A percentile compares a stretch with the other conserved stretches of the same genome.
Conservation (phyloP, 2,113 vertebrate genomes). For the Anoura caudifer region DNA sequence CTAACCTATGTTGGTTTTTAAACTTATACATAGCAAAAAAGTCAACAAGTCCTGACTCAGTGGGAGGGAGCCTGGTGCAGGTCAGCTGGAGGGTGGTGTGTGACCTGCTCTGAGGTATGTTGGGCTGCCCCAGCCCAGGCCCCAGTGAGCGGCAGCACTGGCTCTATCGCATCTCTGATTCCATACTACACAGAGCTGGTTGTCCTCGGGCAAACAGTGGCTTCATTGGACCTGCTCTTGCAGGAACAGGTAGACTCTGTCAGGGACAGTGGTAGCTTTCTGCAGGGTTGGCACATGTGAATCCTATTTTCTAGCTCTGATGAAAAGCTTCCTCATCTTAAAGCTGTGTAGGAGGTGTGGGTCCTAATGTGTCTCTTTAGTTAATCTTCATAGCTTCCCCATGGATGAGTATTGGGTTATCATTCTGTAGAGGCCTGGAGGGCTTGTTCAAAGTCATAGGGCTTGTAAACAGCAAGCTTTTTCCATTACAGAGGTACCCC, state of each 20-base stretch:
- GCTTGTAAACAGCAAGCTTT: neutral
- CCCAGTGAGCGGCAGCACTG: neutral
- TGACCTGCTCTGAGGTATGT: neutral
- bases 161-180: neutral
- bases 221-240: neutral
- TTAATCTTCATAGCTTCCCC: neutral
- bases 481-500: neutral
- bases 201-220: neutral
- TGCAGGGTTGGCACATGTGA: neutral
- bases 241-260: neutral
- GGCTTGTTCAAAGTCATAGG: neutral
- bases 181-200: neutral
- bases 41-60: neutral
- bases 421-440: neutral
- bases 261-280: neutral
- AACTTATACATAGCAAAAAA: neutral
- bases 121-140: neutral
- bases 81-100: neutral
- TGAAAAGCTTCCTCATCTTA: neutral
- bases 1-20: neutral
- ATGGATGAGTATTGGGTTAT: neutral
- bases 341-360: too few species aligned
- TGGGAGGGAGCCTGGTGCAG: neutral
- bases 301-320: neutral
- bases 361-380: neutral